Percentiles rank a stretch among this genome's conserved stretches.
Conservation (phyloP, 2,888 invertebrate species). For the Nezara viridula region DNA sequence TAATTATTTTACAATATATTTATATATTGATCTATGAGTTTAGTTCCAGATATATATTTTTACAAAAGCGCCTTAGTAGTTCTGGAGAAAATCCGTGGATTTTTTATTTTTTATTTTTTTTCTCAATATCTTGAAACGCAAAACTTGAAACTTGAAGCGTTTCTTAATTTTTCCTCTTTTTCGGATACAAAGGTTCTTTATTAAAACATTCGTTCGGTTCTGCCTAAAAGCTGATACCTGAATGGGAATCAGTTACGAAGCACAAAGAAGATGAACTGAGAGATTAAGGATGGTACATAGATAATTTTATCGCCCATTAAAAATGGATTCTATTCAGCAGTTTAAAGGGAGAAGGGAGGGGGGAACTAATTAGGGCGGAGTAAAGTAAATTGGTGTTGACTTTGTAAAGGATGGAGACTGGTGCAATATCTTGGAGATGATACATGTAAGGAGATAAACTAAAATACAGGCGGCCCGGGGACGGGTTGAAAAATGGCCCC, state of each 20-base stretch:
- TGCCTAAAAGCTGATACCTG: not conserved
- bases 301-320: constrained; percentile 36
- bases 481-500: constrained; percentile 45
- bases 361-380: constrained; percentile 22
- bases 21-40: no score
- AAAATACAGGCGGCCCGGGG: constrained; percentile 11
- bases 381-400: constrained; percentile 53
- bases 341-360: not conserved
- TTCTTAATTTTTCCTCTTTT: no score
- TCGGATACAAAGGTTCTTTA: no score
- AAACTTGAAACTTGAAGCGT: no score
- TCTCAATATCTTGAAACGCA: no score
- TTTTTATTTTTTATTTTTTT: no score
- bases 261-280: not conserved
- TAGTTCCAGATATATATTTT: no score
- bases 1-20: no score
- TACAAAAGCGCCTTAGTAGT: no score
- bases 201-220: no score
- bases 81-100: no score
- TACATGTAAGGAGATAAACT: constrained; percentile 55
- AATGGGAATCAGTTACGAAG: not conserved
- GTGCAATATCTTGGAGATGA: constrained; percentile 28
- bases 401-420: constrained; percentile 40
- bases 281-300: not conserved
- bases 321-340: not conserved